These are phyloP conservation scores for Arion vulgaris DNA, from an alignment of 1,140 invertebrate genomes.

Conservation along the genomic window DNA sequence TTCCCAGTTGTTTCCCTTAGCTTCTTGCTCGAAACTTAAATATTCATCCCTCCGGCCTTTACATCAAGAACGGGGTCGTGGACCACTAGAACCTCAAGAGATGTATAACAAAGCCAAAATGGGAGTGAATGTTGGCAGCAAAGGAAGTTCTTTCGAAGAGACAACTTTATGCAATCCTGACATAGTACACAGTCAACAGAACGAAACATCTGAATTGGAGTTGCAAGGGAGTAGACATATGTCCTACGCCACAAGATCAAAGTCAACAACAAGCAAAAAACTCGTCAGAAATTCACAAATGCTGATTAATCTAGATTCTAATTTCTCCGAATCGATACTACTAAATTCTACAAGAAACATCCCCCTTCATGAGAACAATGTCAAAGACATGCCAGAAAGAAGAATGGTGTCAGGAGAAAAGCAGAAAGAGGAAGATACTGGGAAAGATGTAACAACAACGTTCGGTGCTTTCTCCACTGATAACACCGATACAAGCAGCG, in stretches of 20 bases:
- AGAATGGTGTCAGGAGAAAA: neutral
- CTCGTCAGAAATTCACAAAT: too few species aligned
- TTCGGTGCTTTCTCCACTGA: neutral
- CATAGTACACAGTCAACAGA: too few species aligned
- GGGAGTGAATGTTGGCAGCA: too few species aligned
- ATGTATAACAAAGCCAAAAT: too few species aligned
- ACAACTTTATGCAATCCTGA: too few species aligned
- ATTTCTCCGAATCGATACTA: neutral
- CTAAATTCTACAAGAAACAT: neutral
- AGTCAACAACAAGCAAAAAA: neutral
- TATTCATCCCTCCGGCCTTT: too few species aligned
- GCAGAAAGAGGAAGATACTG: neutral
- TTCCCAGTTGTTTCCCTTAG: slow-evolving; percentile 26
- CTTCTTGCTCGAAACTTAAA: too few species aligned
- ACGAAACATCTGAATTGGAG: too few species aligned
- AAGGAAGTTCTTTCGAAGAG: too few species aligned
- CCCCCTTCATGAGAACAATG: neutral
- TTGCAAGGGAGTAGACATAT: too few species aligned
- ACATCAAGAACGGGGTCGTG: neutral
- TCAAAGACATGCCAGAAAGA: too few species aligned
- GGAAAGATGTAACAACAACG: neutral
- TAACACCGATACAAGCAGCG: neutral
- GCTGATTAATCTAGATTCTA: neutral
- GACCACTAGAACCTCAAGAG: neutral
- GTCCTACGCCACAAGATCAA: too few species aligned